These are phyloP conservation scores for Calameuta idolon DNA, from an alignment of 2,888 invertebrate genomes.

Conservation along the genomic window DNA sequence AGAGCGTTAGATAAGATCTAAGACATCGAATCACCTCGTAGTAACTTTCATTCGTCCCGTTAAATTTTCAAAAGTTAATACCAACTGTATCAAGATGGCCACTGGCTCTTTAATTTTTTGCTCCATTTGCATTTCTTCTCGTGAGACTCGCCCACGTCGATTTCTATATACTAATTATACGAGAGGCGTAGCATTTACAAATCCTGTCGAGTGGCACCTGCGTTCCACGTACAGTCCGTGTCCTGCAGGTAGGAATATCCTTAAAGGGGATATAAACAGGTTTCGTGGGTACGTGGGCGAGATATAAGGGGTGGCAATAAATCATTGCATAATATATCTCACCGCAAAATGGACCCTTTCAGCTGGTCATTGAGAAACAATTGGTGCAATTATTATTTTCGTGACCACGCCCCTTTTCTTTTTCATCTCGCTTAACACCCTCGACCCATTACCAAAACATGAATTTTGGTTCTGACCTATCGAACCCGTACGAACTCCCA, in stretches of 20 bases:
- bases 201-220: neutral
- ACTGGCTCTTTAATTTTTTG: slow-evolving; percentile 2
- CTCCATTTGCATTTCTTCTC: slow-evolving; percentile 18
- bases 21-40: neutral
- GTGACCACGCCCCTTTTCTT: neutral
- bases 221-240: neutral
- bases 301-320: neutral
- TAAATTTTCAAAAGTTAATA: neutral
- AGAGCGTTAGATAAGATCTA: slow-evolving; percentile 11
- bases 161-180: slow-evolving; percentile 4
- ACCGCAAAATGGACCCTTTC: neutral
- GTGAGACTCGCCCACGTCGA: slow-evolving; percentile 5
- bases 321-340: neutral
- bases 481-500: neutral
- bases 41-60: slow-evolving; percentile 13
- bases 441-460: neutral
- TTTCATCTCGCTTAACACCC: neutral
- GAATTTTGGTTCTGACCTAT: neutral
- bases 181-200: neutral
- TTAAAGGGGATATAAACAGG: neutral
- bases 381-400: neutral
- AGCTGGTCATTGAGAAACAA: neutral
- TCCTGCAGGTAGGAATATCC: neutral
- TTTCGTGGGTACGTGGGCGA: neutral
- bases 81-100: slow-evolving; percentile 3